These are phyloP conservation scores for Diploscapter pachys DNA, from an alignment of 1,140 invertebrate species.

Conservation along the genomic window DNA sequence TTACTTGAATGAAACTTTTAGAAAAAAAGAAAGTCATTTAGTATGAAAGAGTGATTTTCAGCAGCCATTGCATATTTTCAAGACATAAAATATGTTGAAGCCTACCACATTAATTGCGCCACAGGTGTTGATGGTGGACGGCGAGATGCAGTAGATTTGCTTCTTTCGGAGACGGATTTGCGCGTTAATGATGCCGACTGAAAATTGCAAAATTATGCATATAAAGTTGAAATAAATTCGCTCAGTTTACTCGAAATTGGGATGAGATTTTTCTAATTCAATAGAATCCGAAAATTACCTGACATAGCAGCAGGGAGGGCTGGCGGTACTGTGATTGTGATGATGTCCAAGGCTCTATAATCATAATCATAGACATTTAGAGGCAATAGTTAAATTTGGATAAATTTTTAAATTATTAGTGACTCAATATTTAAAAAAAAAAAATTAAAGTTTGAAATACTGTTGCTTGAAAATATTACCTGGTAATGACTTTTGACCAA, in stretches of 20 bases:
- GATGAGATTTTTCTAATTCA: not conserved
- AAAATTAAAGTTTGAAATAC: too few species aligned
- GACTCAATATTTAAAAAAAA: too few species aligned
- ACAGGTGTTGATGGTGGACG: slow-evolving; percentile 81
- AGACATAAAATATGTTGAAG: slow-evolving; percentile 2
- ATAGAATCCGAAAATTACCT: slow-evolving; percentile 5
- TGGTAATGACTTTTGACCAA: slow-evolving; percentile 59
- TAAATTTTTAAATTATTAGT: too few species aligned
- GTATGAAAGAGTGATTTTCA: too few species aligned
- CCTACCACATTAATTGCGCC: slow-evolving; percentile 88
- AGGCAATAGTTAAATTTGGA: too few species aligned
- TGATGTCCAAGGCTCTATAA: slow-evolving; percentile 73
- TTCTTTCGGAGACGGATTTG: slow-evolving; percentile 74
- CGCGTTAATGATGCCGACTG: slow-evolving; percentile 72
- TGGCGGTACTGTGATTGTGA: slow-evolving; percentile 90
- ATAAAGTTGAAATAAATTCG: too few species aligned
- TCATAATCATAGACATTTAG: slow-evolving; percentile 2
- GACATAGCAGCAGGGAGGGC: slow-evolving; percentile 46
- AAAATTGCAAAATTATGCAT: slow-evolving; percentile 60
- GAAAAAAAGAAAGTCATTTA: too few species aligned
- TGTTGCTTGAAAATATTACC: not conserved
- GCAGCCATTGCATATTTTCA: not conserved
- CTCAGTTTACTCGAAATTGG: too few species aligned
- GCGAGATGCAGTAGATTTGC: slow-evolving; percentile 85
- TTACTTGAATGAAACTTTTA: too few species aligned